Evolutionary conservation across 2,888 invertebrate species (phyloP).

Genomic region (Drosophila anceps): DNA sequence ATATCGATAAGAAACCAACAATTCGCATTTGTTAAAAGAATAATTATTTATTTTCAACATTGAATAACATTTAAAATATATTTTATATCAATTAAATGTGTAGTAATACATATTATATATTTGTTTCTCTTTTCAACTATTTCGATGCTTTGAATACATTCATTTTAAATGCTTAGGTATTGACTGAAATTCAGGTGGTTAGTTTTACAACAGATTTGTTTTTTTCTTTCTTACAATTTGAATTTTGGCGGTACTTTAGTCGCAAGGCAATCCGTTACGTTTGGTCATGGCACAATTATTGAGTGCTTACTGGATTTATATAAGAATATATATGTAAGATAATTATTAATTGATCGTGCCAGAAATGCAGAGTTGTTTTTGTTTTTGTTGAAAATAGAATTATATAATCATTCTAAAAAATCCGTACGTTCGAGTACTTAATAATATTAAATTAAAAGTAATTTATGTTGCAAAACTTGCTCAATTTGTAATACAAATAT

Average conservation of each 20-base stretch:
- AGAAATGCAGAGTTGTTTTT: slow-evolving; percentile 26
- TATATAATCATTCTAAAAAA: slow-evolving; percentile 61
- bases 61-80: slow-evolving; percentile 70
- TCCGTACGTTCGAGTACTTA: slow-evolving; percentile 65
- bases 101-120: slow-evolving; percentile 52
- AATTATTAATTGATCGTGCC: slow-evolving; percentile 44
- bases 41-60: slow-evolving; percentile 82
- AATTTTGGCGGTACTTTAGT: slow-evolving; percentile 41
- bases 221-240: slow-evolving; percentile 47
- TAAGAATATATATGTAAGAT: slow-evolving; percentile 10
- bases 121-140: slow-evolving; percentile 22
- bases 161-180: slow-evolving; percentile 71
- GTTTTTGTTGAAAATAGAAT: slow-evolving; percentile 71
- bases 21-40: slow-evolving; percentile 57
- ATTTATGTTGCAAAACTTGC: slow-evolving; percentile 60
- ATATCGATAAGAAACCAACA: slow-evolving; percentile 30
- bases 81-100: slow-evolving; percentile 58
- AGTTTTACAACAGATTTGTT: slow-evolving; percentile 49
- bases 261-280: slow-evolving; percentile 39
- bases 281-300: slow-evolving; percentile 64
- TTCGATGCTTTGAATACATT: slow-evolving; percentile 54
- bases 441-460: slow-evolving; percentile 76
- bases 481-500: slow-evolving; percentile 72
- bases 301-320: slow-evolving; percentile 43
- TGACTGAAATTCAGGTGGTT: slow-evolving; percentile 74